Percentiles rank a stretch among this genome's conserved stretches.
phyloP scores from a whole-genome alignment of 2,888 invertebrate species.

The Leptura quadrifasciata region DNA sequence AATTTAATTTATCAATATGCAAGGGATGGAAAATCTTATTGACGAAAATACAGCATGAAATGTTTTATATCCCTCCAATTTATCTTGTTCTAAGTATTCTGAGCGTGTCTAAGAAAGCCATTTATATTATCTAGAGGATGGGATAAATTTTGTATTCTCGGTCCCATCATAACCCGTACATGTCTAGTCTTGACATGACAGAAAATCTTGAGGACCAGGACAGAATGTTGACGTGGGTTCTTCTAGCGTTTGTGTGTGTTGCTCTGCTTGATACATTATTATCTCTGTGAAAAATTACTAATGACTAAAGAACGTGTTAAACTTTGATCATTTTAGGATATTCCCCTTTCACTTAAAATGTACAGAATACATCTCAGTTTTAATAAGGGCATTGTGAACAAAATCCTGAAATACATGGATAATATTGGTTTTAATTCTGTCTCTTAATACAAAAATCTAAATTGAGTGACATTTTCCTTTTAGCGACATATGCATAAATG shows the following conservation, averaged over 20 bases:
- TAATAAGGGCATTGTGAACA: too few species aligned
- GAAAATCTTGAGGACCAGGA: neutral
- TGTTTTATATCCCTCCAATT: neutral
- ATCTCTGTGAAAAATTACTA: neutral
- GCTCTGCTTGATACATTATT: neutral
- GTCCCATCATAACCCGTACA: neutral
- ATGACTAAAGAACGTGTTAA: neutral
- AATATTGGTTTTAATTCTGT: too few species aligned
- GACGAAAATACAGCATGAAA: neutral
- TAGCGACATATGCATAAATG: too few species aligned
- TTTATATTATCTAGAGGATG: slow-evolving; percentile 6
- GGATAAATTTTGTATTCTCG: neutral
- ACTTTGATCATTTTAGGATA: neutral
- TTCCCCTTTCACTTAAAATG: too few species aligned
- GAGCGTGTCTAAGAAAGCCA: slow-evolving; percentile 4
- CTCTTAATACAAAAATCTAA: too few species aligned
- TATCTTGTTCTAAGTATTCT: slow-evolving; percentile 3
- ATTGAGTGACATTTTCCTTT: too few species aligned
- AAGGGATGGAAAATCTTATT: neutral
- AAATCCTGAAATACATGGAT: too few species aligned
- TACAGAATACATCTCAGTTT: too few species aligned
- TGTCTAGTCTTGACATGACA: slow-evolving; percentile 1
- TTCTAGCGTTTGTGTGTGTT: neutral
- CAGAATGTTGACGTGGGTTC: neutral
- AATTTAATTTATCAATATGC: neutral